Conservation (phyloP, 2,797 vertebrate species). For the Gastrophryne carolinensis region DNA sequence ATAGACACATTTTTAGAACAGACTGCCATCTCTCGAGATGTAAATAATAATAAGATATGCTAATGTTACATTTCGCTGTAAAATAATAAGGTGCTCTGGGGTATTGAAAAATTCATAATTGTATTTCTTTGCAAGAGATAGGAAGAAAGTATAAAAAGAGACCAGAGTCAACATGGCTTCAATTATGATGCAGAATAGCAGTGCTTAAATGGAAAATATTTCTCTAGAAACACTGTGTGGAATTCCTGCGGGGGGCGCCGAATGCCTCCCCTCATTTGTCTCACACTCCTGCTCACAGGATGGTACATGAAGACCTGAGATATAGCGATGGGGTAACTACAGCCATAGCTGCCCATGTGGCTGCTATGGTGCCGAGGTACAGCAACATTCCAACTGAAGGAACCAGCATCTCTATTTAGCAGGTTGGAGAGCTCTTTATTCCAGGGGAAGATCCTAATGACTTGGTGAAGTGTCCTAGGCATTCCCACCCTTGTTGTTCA, state of each 20-base stretch:
- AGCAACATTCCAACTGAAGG: too few species aligned
- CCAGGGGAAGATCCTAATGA: too few species aligned
- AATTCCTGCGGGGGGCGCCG: not conserved
- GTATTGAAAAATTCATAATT: conserved; percentile 42
- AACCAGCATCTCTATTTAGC: too few species aligned
- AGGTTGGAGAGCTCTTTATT: too few species aligned
- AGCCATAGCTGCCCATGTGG: too few species aligned
- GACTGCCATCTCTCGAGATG: conserved; percentile 7
- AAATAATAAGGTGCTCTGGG: conserved; percentile 20
- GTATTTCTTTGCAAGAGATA: conserved; percentile 10
- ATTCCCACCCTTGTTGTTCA: too few species aligned
- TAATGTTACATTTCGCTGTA: conserved; percentile 34
- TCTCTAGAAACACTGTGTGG: not conserved
- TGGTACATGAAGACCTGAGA: too few species aligned
- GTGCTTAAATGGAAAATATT: not conserved
- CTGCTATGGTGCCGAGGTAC: too few species aligned
- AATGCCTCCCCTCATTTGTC: not conserved
- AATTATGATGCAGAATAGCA: conserved; percentile 23
- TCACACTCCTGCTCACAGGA: too few species aligned
- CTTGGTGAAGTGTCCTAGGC: too few species aligned
- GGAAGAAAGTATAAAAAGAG: conserved; percentile 7
- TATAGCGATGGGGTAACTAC: too few species aligned
- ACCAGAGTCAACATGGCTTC: conserved; percentile 4
- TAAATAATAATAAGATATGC: conserved; percentile 38
- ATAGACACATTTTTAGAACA: not conserved